Percentiles rank a stretch among this genome's conserved stretches.
Evolutionary conservation across 23 tunicate species (phyloP).

Genomic region (Botrylloides violaceus): DNA sequence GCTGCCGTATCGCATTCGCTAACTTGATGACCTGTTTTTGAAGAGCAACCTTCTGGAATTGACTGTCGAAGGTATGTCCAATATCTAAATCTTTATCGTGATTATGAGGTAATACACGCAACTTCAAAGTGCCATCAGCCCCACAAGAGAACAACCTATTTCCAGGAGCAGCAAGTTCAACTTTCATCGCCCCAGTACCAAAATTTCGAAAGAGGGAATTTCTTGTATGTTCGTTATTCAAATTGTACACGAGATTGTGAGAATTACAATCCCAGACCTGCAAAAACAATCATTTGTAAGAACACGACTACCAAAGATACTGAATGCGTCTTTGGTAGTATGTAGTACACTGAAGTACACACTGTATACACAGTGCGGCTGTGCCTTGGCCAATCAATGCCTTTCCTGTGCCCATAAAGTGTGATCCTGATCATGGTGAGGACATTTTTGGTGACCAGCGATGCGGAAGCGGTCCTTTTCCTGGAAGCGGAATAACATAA

Average conservation of each 20-base stretch:
- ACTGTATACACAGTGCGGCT: too few relatives aligned
- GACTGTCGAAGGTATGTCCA: conserved; percentile 11
- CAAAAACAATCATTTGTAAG: background rate
- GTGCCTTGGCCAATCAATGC: too few relatives aligned
- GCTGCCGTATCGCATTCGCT: conserved; percentile 20
- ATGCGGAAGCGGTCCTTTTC: too few relatives aligned
- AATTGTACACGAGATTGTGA: conserved; percentile 31
- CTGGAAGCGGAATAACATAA: too few relatives aligned
- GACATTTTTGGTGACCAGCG: too few relatives aligned
- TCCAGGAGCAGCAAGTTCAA: conserved; percentile 15
- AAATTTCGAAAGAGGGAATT: conserved; percentile 68
- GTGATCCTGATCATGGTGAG: too few relatives aligned
- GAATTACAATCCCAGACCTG: conserved; percentile 58
- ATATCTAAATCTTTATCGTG: background rate
- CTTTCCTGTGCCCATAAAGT: too few relatives aligned
- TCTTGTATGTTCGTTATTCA: conserved; percentile 52
- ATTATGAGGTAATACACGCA: conserved; percentile 42
- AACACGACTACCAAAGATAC: too few relatives aligned
- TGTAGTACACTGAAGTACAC: too few relatives aligned
- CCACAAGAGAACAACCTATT: conserved; percentile 73
- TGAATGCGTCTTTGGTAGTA: too few relatives aligned
- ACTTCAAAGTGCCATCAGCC: conserved; percentile 85
- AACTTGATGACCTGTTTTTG: conserved; percentile 19
- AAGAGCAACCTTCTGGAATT: conserved; percentile 8
- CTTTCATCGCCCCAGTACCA: conserved; percentile 82